These are phyloP conservation scores for Butorides virescens DNA, from an alignment of 2,113 vertebrate species.

Conservation along the genomic window DNA sequence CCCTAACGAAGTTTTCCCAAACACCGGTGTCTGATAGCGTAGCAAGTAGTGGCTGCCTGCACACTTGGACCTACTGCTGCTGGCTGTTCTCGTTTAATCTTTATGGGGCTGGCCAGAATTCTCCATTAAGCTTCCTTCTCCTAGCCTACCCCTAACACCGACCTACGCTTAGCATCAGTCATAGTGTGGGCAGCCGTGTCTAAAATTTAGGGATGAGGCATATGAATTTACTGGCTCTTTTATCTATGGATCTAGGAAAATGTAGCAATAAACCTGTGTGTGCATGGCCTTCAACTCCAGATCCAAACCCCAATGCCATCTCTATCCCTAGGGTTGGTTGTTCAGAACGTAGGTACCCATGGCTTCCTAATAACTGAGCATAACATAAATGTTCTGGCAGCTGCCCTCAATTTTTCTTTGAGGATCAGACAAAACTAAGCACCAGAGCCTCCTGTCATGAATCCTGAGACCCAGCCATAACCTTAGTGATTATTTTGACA, in stretches of 20 bases:
- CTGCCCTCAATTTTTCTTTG: neutral
- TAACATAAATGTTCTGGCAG: neutral
- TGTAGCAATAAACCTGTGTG: neutral
- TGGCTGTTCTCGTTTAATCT: neutral
- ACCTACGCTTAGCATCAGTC: neutral
- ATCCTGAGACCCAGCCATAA: neutral
- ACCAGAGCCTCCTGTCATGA: neutral
- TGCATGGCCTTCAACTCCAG: neutral
- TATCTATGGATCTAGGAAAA: neutral
- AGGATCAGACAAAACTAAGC: neutral
- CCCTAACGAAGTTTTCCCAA: neutral
- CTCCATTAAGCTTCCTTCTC: neutral
- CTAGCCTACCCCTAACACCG: neutral
- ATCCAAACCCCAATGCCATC: neutral
- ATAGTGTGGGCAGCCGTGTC: neutral
- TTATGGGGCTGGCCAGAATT: neutral
- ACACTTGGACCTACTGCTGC: neutral
- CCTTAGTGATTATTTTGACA: neutral
- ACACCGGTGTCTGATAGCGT: neutral
- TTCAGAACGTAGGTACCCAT: neutral
- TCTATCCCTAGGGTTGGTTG: neutral
- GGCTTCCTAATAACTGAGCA: neutral
- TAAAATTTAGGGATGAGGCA: neutral
- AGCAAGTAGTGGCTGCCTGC: neutral
- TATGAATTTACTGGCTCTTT: neutral